Evolutionary conservation across 2,888 invertebrate genomes (phyloP), one percentile per base, ranked within the genome.

Genomic region (Lithosia quadra): DNA sequence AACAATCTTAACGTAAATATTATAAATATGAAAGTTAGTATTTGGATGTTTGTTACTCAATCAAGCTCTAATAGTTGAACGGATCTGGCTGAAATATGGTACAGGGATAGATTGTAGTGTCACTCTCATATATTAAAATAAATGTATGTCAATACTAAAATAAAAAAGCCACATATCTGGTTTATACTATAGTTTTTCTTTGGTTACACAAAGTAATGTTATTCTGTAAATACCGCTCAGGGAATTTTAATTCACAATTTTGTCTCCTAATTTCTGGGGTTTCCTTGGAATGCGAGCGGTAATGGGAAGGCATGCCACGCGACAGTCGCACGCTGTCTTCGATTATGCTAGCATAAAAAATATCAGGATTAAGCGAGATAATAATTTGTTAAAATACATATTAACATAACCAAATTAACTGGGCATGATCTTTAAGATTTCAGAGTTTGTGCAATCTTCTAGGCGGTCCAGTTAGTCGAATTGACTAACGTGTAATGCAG

Each of bases 191-290:
- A 69, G 28, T 70, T 78, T 71, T 63, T 60, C 43, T 68, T 69
- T 73, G 79, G 76, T 71, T 67, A 75, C 72, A 72, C 67, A 65
- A 71, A 72, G 59, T 71, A 68, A 66, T 49, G 28, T 71, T 76
- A 71, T 73, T 67, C 60, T 53, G 63, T 70, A 71, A 72, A 80
- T 80, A 75, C 79, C 83, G 78, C 76, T 78, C 78, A 78, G 78
- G 90, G 91, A 90, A 92, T 92, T 91, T 93, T 91, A 92, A 92
- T 91, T 90, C 83, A 87, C 87, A 89, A 75, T 91, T 91, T 91
- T 91, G 90, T 90, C 87, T 84, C 84, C 85, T 85, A 88, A 89
- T 90, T 89, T 90, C 89, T 84, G 84, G 87, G 83, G 82, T 85
- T 86, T 81, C 83, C 77, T 83, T 73, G 90, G 88, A 91, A 91